Evolutionary conservation across 1,140 invertebrate genomes (phyloP).

Genomic region (Caenorhabditis inopinata): DNA sequence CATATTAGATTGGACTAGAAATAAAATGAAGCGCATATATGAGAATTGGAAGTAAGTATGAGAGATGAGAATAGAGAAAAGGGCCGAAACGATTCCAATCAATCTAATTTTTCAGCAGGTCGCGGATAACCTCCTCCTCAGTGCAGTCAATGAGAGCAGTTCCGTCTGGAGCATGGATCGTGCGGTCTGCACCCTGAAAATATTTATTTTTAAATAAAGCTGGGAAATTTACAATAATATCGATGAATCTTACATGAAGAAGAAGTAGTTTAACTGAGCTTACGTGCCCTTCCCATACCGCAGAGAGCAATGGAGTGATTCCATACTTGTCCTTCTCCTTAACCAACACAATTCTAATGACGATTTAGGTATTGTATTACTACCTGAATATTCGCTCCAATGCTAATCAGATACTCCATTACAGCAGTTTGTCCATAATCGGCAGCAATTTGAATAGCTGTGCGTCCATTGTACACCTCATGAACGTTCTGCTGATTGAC

Average conservation of each 20-base stretch:
- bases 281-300: constrained; percentile 36
- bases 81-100: too few relatives aligned
- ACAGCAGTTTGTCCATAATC: constrained; percentile 37
- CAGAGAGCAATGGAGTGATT: constrained; percentile 34
- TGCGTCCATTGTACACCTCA: constrained; percentile 14
- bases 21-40: background rate
- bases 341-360: background rate
- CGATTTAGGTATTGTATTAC: background rate
- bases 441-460: constrained; percentile 35
- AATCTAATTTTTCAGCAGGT: background rate
- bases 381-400: constrained; percentile 39
- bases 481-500: constrained; percentile 33
- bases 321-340: constrained; percentile 36
- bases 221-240: too few relatives aligned
- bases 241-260: background rate
- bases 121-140: constrained; percentile 13
- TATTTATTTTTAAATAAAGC: too few relatives aligned
- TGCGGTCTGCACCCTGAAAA: constrained; percentile 37
- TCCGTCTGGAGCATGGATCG: constrained; percentile 24
- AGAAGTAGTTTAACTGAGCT: constrained; percentile 35
- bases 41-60: background rate
- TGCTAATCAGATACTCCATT: constrained; percentile 24
- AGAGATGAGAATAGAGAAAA: too few relatives aligned
- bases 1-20: background rate
- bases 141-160: constrained; percentile 28